Base-by-base conservation (phyloP, 2,888 invertebrate species). In the Nomada ruficornis region DNA sequence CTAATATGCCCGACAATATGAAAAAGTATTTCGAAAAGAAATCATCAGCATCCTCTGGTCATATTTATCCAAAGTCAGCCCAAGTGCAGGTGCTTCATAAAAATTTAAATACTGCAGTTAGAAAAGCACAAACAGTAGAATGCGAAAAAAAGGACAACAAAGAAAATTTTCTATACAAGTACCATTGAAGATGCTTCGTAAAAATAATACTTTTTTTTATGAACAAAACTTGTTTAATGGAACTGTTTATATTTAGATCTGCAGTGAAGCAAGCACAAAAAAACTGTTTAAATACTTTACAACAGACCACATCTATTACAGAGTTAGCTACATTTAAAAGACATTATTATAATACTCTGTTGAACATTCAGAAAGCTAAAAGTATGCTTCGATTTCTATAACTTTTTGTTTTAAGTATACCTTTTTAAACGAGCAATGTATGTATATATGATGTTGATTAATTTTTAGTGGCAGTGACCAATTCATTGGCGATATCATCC, bases 311-410 rank as follows among this genome's bases (percentile, higher is more conserved):
- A 36, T 87, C 90, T 18, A 79, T 86, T 70, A 81, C 86, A 26
- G 89, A 92, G 73, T 77, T 90, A 23, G 83, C 86, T 15, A 82
- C 86, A 44, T 90, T 89, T 59, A 90, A 90, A 78, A 91, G 89
- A 82, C 91, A 90, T 36, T 92, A 90, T 44, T 92, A 90, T 55
- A 89, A 92, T 62, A 84, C 90, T 5, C 76, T 92, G 60, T 73
- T 92, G 67, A 90, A 82, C 73, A 86, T 90, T 72, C 91, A 91
- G 62, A 89, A 87, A 77, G 88, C 91, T 50, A 91, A 91, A 87
- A 89, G 92, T 92, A 86, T 80, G 83, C 77, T 76, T 36, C 36
- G 54, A 63, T 42, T 59, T 42, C 36, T 63, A 59, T 52, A 44
- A 36, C 54, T 36, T 44, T 29, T n/a, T 18, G 36, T 36, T 59